phyloP scores from a whole-genome alignment of 2,113 vertebrate genomes.

The Vidua chalybeata region DNA sequence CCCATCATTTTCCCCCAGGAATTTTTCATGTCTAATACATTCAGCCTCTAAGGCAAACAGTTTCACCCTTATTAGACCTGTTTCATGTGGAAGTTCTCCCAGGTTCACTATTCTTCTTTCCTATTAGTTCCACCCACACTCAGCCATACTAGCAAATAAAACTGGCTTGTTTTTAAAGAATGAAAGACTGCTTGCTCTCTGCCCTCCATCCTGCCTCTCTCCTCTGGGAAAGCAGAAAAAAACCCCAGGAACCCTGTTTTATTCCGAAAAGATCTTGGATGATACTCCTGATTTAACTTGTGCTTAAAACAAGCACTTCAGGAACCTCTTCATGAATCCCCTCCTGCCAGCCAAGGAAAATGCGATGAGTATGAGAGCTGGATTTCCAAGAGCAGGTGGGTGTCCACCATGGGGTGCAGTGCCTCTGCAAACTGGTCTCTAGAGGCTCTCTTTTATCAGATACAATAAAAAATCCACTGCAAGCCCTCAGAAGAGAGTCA shows the following conservation, averaged over 20 bases:
- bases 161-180: not conserved
- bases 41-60: not conserved
- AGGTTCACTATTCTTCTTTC: not conserved
- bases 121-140: not conserved
- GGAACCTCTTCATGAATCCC: not conserved
- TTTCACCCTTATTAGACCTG: not conserved
- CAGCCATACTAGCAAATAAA: not conserved
- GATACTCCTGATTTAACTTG: not conserved
- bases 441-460: not conserved
- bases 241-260: not conserved
- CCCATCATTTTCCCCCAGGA: not conserved
- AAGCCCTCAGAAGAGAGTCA: not conserved
- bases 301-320: not conserved
- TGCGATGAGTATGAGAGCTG: rapidly evolving
- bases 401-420: not conserved
- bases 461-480: not conserved
- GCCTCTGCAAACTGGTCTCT: not conserved
- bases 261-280: not conserved
- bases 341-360: not conserved
- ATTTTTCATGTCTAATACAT: not conserved
- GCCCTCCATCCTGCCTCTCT: not conserved
- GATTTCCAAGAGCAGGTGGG: not conserved
- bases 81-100: not conserved
- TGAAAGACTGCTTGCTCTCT: not conserved
- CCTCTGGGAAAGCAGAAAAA: not conserved